A percentile compares a stretch with the other conserved stretches of the same genome.
These are phyloP conservation scores for Probosciger aterrimus DNA, from an alignment of 2,113 vertebrate species.

Conservation along the genomic window DNA sequence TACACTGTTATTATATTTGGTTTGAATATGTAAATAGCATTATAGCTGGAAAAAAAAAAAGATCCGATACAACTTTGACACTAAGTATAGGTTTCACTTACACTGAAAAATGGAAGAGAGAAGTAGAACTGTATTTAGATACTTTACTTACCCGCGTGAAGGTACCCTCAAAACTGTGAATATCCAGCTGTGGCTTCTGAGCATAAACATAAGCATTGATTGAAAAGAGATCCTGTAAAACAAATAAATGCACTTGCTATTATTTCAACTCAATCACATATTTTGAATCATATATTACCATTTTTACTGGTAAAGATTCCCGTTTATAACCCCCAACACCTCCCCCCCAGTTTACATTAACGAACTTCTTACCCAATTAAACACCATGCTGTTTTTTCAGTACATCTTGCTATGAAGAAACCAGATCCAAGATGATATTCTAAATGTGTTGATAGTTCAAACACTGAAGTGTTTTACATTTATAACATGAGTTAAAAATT, in stretches of 20 bases:
- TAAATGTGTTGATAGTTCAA: not conserved
- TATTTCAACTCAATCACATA: not conserved
- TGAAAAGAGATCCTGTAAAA: constrained; percentile 90
- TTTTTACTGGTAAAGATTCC: not conserved
- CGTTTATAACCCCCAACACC: not conserved
- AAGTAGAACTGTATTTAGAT: not conserved
- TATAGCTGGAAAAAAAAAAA: not conserved
- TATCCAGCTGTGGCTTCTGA: constrained; percentile 95
- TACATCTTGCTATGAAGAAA: not conserved
- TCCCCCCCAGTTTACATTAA: not conserved
- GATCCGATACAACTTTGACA: not conserved
- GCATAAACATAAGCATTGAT: constrained; percentile 91
- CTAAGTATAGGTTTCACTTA: not conserved
- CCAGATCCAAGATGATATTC: not conserved
- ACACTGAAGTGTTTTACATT: not conserved
- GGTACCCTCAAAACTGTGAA: constrained; percentile 97
- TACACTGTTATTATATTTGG: not conserved
- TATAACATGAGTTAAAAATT: not conserved
- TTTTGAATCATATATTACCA: not conserved
- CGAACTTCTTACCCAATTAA: not conserved
- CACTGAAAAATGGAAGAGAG: not conserved
- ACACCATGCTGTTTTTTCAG: not conserved
- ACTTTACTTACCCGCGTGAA: constrained; percentile 89
- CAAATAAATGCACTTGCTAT: constrained; percentile 18
- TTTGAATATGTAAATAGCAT: not conserved